Evolutionary conservation across 2,113 vertebrate species (phyloP).

Genomic region (Pungitius pungitius): DNA sequence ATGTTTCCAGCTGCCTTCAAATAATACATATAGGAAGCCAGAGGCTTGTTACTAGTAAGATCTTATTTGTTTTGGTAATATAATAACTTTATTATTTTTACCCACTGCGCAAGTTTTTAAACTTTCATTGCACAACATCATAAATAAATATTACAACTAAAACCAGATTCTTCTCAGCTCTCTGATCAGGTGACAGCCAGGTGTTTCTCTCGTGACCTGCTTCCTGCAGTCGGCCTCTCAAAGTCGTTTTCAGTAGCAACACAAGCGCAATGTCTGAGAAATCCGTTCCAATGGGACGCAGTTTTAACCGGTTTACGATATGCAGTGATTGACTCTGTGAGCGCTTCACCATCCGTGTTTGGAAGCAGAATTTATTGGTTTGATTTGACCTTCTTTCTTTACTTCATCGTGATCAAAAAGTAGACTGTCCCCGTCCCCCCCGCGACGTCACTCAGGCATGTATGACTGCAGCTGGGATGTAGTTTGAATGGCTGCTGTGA

Average conservation of each 20-base stretch:
- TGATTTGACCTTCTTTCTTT: background rate
- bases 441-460: constrained; percentile 21
- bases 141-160: background rate
- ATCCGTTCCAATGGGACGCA: background rate
- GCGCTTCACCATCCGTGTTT: background rate
- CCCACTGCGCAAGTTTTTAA: no score
- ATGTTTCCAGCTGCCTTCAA: no score
- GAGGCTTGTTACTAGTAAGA: background rate
- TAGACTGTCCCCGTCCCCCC: background rate
- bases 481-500: constrained; percentile 35
- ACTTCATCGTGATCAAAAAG: background rate
- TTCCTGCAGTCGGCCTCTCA: background rate
- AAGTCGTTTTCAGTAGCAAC: background rate
- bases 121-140: background rate
- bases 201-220: background rate
- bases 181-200: background rate
- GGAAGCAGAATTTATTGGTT: background rate
- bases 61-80: no score
- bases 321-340: no score
- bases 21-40: background rate
- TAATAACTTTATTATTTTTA: no score
- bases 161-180: background rate
- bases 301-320: background rate
- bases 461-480: constrained; percentile 49
- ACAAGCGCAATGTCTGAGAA: background rate